phyloP scores from a whole-genome alignment of 2,113 vertebrate species.

The Sturnus vulgaris region DNA sequence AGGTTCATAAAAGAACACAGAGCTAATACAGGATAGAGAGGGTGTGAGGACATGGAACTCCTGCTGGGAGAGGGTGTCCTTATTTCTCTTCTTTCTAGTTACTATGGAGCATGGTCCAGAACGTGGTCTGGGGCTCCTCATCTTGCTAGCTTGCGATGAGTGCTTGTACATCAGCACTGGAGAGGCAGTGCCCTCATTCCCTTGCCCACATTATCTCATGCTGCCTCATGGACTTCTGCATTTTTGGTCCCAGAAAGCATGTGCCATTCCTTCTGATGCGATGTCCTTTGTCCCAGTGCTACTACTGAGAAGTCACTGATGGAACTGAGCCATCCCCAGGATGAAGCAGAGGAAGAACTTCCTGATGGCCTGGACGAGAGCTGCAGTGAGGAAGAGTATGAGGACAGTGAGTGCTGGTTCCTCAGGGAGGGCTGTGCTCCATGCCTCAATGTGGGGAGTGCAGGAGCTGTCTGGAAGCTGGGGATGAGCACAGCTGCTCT shows the following conservation, averaged over 20 bases:
- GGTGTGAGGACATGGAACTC: not conserved
- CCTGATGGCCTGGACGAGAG: conserved; percentile 77
- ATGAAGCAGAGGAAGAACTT: conserved; percentile 79
- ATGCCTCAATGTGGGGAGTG: not conserved
- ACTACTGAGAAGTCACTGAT: not conserved
- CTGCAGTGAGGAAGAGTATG: conserved; percentile 73
- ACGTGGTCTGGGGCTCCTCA: not conserved
- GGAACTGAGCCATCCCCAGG: conserved; percentile 31
- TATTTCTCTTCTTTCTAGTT: not conserved
- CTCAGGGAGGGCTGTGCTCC: not conserved
- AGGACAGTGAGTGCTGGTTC: conserved; percentile 57
- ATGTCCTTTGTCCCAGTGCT: conserved; percentile 17
- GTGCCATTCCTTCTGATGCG: not conserved
- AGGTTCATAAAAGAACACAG: not conserved
- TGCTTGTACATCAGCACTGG: not conserved
- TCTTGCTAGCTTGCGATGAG: not conserved
- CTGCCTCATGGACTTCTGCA: not conserved
- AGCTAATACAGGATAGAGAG: not conserved
- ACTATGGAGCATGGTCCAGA: not conserved
- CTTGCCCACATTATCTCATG: not conserved
- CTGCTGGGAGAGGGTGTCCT: not conserved
- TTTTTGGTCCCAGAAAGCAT: not conserved
- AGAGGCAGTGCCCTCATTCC: not conserved
- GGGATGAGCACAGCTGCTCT: not conserved
- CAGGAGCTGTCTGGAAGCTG: not conserved